phyloP scores from a whole-genome alignment of 2,113 vertebrate species.

The Vireo altiloquus region DNA sequence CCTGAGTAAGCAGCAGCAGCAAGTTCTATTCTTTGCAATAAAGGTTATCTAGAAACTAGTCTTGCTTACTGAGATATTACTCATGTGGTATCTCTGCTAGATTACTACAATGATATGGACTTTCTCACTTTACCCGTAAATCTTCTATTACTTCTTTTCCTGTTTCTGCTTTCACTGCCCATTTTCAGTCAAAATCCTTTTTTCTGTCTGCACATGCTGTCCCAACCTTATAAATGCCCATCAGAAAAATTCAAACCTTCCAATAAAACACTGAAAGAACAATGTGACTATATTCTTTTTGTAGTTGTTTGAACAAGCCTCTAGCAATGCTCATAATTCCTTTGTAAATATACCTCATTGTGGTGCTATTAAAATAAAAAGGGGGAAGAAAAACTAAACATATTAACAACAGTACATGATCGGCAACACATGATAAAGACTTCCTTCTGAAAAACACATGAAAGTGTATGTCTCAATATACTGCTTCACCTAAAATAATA shows the following conservation, averaged over 20 bases:
- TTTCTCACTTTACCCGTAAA: not conserved
- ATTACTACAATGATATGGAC: not conserved
- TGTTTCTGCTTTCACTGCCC: not conserved
- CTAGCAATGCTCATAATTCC: not conserved
- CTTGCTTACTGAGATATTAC: not conserved
- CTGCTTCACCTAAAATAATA: not conserved
- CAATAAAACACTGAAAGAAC: not conserved
- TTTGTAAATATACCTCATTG: not conserved
- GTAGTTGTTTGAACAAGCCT: not conserved
- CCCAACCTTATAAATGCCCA: not conserved
- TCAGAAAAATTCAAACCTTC: not conserved
- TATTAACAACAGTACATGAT: not conserved
- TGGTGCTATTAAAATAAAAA: not conserved
- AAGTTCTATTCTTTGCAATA: not conserved
- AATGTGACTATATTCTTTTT: not conserved
- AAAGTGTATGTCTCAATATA: not conserved
- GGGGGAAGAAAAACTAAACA: not conserved
- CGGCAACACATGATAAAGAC: not conserved
- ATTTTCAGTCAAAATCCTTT: not conserved
- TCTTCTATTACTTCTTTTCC: not conserved
- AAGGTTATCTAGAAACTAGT: not conserved
- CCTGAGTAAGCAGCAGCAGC: not conserved
- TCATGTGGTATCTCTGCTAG: not conserved
- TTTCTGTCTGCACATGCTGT: not conserved
- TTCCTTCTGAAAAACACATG: not conserved